Conservation (phyloP, 64 coral and sea anemone genomes). For the Stichodactyla helianthus region DNA sequence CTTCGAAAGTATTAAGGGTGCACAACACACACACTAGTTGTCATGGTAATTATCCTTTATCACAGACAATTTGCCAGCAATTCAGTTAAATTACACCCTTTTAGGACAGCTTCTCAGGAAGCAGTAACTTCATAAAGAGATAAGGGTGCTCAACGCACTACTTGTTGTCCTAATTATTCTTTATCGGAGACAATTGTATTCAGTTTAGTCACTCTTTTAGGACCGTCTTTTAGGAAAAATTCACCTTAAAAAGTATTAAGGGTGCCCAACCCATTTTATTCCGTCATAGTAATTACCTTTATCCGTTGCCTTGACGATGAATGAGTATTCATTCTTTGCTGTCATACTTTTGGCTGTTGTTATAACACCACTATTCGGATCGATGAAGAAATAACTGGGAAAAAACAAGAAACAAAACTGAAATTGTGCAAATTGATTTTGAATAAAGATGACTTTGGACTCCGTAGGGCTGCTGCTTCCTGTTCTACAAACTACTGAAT, state of each 20-base stretch:
- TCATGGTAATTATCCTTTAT: too few relatives aligned
- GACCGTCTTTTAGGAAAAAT: too few relatives aligned
- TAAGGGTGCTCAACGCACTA: too few relatives aligned
- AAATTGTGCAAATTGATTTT: background rate
- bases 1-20: too few relatives aligned
- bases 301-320: conserved; percentile 64
- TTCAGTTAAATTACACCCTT: background rate
- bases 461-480: too few relatives aligned
- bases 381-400: conserved; percentile 36
- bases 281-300: conserved; percentile 36
- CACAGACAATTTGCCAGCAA: background rate
- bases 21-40: too few relatives aligned
- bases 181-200: background rate
- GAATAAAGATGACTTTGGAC: too few relatives aligned
- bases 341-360: conserved; percentile 23
- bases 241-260: background rate
- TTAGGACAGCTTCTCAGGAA: too few relatives aligned
- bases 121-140: too few relatives aligned
- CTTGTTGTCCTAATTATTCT: too few relatives aligned
- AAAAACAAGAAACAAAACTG: background rate
- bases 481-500: too few relatives aligned
- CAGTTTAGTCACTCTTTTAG: too few relatives aligned
- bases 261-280: background rate
- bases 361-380: conserved; percentile 23
- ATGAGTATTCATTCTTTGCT: conserved; percentile 36